Evolutionary conservation across 1,140 invertebrate genomes (phyloP), one percentile per base, ranked within the genome.

Genomic region (Orchestia grillus): DNA sequence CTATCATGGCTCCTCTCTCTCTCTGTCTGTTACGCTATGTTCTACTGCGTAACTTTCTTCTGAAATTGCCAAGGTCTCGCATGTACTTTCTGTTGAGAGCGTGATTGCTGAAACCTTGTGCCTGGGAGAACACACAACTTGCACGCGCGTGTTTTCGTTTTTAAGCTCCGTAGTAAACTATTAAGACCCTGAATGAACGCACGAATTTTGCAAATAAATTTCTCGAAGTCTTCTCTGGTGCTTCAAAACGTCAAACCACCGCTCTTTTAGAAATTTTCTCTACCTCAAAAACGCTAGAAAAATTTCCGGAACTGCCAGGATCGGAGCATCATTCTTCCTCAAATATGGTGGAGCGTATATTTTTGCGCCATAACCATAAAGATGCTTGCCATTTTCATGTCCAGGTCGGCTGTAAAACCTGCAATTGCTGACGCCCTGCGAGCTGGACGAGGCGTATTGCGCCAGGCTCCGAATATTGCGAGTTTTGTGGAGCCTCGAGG

Each of bases 311-410:
- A 77, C 62, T 77, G 62, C 62, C 62, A 19, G 36, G 15, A 77
- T 77, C 62, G 62, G 62, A 77, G 28, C 62, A 77, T 77, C 62
- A 77, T 77, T 77, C 62, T 77, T 77, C 62, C 36, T 77, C 62
- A 77, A 77, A 36, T 77, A 77, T 77, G 62, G 62, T 77, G 62
- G 62, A 77, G 62, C 62, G 62, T 45, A 47, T 45, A 94, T 94
- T 94, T 94, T 94, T 47, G 44, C 15, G 40, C 92, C 92, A 94
- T 94, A 94, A 94, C 92, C 92, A 94, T 94, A 94, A 94, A 94
- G 44, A 94, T 94, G 41, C 44, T n/a, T 45, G 92, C 36, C 44
- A 94, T 94, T 94, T 47, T 47, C 88, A 19, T 47, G 23, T 47
- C 43, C 92, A 44, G 43, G 92, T 45, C 43, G 88, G 8, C 92